Evolutionary conservation across 2,888 invertebrate species (phyloP).

Genomic region (Drosophila formosana): DNA sequence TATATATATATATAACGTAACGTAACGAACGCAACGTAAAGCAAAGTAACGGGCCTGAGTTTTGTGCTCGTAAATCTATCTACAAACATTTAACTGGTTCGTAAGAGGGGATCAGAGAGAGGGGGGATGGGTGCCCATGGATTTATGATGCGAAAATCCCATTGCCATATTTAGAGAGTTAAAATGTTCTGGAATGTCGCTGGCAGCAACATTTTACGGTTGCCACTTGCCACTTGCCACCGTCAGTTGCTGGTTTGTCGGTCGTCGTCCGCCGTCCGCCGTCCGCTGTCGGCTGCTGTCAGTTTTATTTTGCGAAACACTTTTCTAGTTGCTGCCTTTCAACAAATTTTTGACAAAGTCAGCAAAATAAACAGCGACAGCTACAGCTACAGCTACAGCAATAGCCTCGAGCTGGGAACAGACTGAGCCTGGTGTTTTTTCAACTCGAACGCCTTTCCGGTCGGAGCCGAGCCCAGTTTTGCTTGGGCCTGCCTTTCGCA

Average conservation of each 20-base stretch:
- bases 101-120: neutral
- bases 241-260: neutral
- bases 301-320: constrained; percentile 39
- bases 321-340: constrained; percentile 48
- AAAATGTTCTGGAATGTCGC: constrained; percentile 53
- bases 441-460: constrained; percentile 57
- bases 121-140: constrained; percentile 4
- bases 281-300: constrained; percentile 31
- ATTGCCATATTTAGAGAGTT: constrained; percentile 58
- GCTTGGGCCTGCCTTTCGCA: neutral
- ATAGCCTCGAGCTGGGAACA: constrained; percentile 3
- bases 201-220: constrained; percentile 42
- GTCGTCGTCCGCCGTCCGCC: constrained; percentile 9
- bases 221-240: constrained; percentile 38
- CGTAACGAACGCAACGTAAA: constrained; percentile 1
- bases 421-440: constrained; percentile 35
- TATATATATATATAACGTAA: neutral
- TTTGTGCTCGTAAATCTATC: constrained; percentile 50
- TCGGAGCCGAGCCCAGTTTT: constrained; percentile 7
- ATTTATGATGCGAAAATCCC: constrained; percentile 66
- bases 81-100: constrained; percentile 47
- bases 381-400: constrained; percentile 9
- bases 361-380: constrained; percentile 39
- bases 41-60: constrained; percentile 17
- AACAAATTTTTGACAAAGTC: constrained; percentile 61